Evolutionary conservation across 2,888 invertebrate species (phyloP).

Genomic region (Aleiodes testaceus): DNA sequence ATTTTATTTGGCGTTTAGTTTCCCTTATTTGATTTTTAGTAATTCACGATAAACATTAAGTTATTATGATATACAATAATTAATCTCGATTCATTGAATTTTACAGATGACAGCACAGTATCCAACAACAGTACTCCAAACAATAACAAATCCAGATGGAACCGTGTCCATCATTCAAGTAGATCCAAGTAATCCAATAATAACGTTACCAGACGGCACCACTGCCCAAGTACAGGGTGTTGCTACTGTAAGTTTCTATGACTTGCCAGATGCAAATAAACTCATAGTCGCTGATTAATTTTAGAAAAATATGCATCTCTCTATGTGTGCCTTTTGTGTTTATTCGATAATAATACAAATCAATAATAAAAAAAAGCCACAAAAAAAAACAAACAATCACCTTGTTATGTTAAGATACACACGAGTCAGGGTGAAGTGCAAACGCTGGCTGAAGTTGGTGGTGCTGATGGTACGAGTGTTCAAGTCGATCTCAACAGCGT

Average conservation of each 20-base stretch:
- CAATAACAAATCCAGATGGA: constrained; percentile 97
- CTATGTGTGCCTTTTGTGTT: too few relatives aligned
- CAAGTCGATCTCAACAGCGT: constrained; percentile 91
- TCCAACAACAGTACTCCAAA: constrained; percentile 93
- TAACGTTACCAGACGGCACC: constrained; percentile 95
- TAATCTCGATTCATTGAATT: too few relatives aligned
- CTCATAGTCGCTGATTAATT: constrained; percentile 10
- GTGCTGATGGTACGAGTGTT: constrained; percentile 81
- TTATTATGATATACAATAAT: too few relatives aligned
- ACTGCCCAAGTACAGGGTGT: constrained; percentile 94
- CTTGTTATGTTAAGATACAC: constrained; percentile 68
- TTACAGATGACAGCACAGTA: constrained; percentile 80
- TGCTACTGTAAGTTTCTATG: constrained; percentile 75
- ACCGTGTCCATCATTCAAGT: constrained; percentile 96
- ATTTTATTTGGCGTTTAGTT: constrained; percentile 65
- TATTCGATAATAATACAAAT: too few relatives aligned
- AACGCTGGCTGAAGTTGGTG: constrained; percentile 81
- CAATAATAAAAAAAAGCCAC: constrained; percentile 57
- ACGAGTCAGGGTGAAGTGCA: constrained; percentile 78
- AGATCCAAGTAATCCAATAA: constrained; percentile 94
- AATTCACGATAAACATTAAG: too few relatives aligned
- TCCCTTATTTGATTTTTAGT: constrained; percentile 69
- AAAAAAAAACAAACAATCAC: constrained; percentile 65
- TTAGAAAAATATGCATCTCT: not conserved
- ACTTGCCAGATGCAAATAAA: not conserved